Base-by-base conservation (phyloP, 2,888 invertebrate genomes). In the Clistopyga incitator region DNA sequence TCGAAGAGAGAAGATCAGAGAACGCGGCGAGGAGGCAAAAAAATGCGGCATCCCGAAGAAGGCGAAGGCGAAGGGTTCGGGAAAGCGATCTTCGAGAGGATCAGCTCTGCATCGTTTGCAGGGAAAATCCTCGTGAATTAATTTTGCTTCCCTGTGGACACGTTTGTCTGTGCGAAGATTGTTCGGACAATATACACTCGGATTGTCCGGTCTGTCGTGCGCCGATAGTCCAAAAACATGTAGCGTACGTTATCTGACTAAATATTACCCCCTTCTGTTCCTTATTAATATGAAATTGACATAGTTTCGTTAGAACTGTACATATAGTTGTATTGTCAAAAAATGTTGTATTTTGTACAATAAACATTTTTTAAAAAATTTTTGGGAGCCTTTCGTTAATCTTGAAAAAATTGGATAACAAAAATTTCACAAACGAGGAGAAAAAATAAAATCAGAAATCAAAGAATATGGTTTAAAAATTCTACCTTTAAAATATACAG, bases 121-220 rank as follows among this genome's bases (percentile, higher is more conserved):
- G 96, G 4, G 56, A 56, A 80, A 97, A 97, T 94, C 97, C 97
- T 0, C 96, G 97, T 89, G 98, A 98, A 96, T 96, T 98, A 54
- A 97, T 98, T 88, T 93, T 98, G 75, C 93, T 98, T 84, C 97
- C 98, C 0, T 98, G 98, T 93, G 98, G 98, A 0, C 98, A 98
- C 92, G 97, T 98, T 8, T 98, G 98, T 89, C 93, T 98, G 42
- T 98, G 98, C 91, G 97, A 97, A 92, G 97, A 98, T 92, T 98
- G 98, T 92, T 92, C 94, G 1, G 95, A 96, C 85, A 95, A 95
- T 90, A 96, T 98, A 80, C 94, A 93, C 18, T 94, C 95, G 81
- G 93, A 93, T 68, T 98, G 98, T 90, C 98, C 98, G 0, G 95
- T 98, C 34, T 98, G 98, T 93, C 94, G 98, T 86, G 94, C 95